Conservation (phyloP, 2,888 invertebrate genomes). For the Sialis lutaria region DNA sequence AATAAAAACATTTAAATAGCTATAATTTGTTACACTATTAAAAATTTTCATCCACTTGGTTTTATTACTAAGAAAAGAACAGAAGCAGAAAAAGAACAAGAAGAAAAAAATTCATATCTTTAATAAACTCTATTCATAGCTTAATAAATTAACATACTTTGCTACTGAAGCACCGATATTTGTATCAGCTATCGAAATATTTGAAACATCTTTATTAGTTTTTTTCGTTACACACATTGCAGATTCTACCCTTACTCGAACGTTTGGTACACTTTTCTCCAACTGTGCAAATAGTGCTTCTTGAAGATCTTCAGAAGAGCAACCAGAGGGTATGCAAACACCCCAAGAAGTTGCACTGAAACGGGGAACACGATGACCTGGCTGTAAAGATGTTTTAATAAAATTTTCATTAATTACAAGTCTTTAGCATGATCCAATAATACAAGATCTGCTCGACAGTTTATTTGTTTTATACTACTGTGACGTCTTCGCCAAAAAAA, state of each 20-base stretch:
- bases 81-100: too few relatives aligned
- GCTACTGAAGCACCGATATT: too few relatives aligned
- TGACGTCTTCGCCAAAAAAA: too few relatives aligned
- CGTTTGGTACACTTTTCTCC: slow-evolving; percentile 15
- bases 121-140: too few relatives aligned
- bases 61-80: too few relatives aligned
- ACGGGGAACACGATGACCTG: slow-evolving; percentile 38
- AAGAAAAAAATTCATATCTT: too few relatives aligned
- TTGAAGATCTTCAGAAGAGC: slow-evolving; percentile 32
- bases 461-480: too few relatives aligned
- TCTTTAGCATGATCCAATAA: neutral
- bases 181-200: neutral
- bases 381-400: slow-evolving; percentile 19
- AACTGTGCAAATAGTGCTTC: slow-evolving; percentile 26
- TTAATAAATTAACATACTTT: too few relatives aligned
- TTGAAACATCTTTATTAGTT: neutral
- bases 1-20: too few relatives aligned
- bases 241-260: slow-evolving; percentile 16
- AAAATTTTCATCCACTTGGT: too few relatives aligned
- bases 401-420: neutral
- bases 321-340: slow-evolving; percentile 37
- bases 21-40: too few relatives aligned
- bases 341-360: slow-evolving; percentile 39
- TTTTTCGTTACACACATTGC: slow-evolving; percentile 15
- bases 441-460: too few relatives aligned